A percentile compares a stretch with the other conserved stretches of the same genome.
phyloP scores from a whole-genome alignment of 2,113 vertebrate genomes.

The Leuciscus idus region DNA sequence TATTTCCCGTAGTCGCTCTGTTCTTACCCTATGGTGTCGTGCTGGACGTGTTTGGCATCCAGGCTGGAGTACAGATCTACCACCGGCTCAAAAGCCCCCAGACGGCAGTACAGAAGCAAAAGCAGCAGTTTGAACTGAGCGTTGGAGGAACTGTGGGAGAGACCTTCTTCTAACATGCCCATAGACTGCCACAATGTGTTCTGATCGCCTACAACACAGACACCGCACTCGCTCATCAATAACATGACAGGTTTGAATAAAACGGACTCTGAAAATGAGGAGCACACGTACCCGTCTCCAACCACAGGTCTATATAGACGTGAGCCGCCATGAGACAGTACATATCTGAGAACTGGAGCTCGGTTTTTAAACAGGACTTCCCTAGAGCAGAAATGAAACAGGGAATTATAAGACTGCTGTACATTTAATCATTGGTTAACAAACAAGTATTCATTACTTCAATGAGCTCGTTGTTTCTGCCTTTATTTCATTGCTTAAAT shows the following conservation, averaged over 20 bases:
- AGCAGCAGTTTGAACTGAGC: slow-evolving; percentile 98
- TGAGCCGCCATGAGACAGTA: slow-evolving; percentile 96
- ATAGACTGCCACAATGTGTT: slow-evolving; percentile 85
- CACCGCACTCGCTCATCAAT: slow-evolving; percentile 15
- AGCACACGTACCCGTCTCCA: slow-evolving; percentile 81
- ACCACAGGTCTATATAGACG: slow-evolving; percentile 92
- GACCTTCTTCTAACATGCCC: slow-evolving; percentile 87
- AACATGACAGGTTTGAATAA: not conserved
- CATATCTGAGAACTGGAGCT: slow-evolving; percentile 95
- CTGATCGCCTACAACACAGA: slow-evolving; percentile 82
- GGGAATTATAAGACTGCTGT: too few species aligned
- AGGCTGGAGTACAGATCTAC: slow-evolving; percentile 96
- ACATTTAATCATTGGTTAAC: too few species aligned
- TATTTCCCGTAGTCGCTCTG: not conserved
- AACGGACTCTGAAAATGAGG: not conserved
- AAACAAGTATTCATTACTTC: too few species aligned
- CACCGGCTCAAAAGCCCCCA: slow-evolving; percentile 94
- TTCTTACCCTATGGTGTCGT: slow-evolving; percentile 97
- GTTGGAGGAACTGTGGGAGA: slow-evolving; percentile 88
- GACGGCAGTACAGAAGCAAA: slow-evolving; percentile 91
- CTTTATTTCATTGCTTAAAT: too few species aligned
- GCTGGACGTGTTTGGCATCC: slow-evolving; percentile 96
- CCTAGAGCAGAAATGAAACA: slow-evolving; percentile 70
- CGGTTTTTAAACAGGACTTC: slow-evolving; percentile 90
- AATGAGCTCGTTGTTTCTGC: too few species aligned